Conservation (phyloP, 2,797 vertebrate species). For the Cirrhinus molitorella region DNA sequence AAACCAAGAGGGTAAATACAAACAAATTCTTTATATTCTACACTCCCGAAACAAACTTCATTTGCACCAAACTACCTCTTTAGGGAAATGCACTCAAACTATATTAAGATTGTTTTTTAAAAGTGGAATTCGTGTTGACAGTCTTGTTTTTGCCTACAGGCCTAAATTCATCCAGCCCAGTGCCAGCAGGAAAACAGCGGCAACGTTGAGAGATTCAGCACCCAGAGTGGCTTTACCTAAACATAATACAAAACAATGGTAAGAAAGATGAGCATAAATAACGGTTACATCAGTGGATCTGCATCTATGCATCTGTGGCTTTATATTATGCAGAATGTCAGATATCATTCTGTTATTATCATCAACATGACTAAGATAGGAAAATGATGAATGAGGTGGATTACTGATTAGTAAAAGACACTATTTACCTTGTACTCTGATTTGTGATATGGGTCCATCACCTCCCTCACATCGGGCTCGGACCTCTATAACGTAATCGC, state of each 20-base stretch:
- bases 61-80: neutral
- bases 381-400: neutral
- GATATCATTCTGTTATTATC: neutral
- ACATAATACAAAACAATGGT: slow-evolving; percentile 34
- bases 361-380: neutral
- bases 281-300: neutral
- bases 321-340: neutral
- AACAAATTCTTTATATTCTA: neutral
- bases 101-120: neutral
- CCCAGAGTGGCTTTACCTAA: slow-evolving; percentile 48
- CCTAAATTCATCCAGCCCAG: slow-evolving; percentile 51
- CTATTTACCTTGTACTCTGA: slow-evolving; percentile 86
- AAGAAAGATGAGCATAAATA: neutral
- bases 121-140: neutral
- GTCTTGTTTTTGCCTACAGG: slow-evolving; percentile 32
- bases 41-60: slow-evolving; percentile 1
- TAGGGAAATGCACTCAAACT: neutral
- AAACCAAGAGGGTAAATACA: slow-evolving; percentile 33
- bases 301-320: neutral
- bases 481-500: slow-evolving; percentile 93
- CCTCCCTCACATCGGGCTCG: slow-evolving; percentile 96
- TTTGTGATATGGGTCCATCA: slow-evolving; percentile 92
- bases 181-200: slow-evolving; percentile 46
- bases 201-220: slow-evolving; percentile 36
- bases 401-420: neutral